A percentile compares a stretch with the other conserved stretches of the same genome.
phyloP scores from a whole-genome alignment of 2,797 vertebrate species.

The Microctenopoma stevenorrisi region DNA sequence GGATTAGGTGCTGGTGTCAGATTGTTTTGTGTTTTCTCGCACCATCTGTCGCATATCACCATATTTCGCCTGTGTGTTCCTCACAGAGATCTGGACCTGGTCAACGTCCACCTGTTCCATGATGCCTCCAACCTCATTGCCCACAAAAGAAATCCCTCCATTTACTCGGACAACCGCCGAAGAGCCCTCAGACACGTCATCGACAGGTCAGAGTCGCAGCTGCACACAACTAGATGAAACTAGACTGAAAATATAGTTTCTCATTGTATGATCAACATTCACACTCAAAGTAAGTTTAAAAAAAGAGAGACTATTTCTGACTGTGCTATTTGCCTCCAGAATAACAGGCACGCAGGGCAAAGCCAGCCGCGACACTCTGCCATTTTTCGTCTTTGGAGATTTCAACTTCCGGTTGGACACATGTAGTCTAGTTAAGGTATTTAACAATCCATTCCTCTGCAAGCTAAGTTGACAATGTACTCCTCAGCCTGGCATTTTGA shows the following conservation, averaged over 20 bases:
- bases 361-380: constrained; percentile 68
- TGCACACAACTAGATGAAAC: background rate
- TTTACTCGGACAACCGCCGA: constrained; percentile 85
- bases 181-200: constrained; percentile 84
- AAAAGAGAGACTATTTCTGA: background rate
- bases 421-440: constrained; percentile 82
- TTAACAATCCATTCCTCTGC: background rate
- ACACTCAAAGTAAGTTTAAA: background rate
- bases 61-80: constrained; percentile 23
- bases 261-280: background rate
- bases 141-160: constrained; percentile 85
- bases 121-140: constrained; percentile 89
- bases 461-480: background rate
- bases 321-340: constrained; percentile 48
- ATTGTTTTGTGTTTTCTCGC: constrained; percentile 31
- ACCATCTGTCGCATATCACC: constrained; percentile 15
- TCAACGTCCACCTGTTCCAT: constrained; percentile 89
- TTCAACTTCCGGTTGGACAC: constrained; percentile 89
- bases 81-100: constrained; percentile 85
- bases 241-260: background rate
- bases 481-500: background rate
- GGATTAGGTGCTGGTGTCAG: background rate
- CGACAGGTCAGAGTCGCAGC: constrained; percentile 77
- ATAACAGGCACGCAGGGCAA: constrained; percentile 58
- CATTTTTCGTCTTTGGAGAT: constrained; percentile 88